A percentile compares a stretch with the other conserved stretches of the same genome.
Evolutionary conservation across 1,140 invertebrate species (phyloP).

Genomic region (Ephestia elutella): DNA sequence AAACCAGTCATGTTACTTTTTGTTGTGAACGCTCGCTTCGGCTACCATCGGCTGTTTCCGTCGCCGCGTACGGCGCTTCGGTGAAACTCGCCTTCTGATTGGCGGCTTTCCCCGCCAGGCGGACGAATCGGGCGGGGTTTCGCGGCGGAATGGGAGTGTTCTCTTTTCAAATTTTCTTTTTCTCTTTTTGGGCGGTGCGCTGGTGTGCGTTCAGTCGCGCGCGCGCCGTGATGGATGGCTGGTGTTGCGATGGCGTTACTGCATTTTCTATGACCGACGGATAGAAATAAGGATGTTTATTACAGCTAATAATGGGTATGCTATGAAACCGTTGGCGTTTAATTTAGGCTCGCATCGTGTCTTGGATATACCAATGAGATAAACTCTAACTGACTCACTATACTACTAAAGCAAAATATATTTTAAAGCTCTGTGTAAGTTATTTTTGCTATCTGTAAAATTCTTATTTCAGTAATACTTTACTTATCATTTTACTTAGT

Average conservation of each 20-base stretch:
- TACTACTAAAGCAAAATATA: no score
- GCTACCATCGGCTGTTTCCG: conserved; percentile 45
- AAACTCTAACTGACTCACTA: no score
- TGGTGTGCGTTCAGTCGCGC: conserved; percentile 59
- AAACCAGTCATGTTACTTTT: conserved; percentile 69
- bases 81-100: conserved; percentile 25
- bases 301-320: not conserved
- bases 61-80: conserved; percentile 28
- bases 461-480: no score
- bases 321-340: not conserved
- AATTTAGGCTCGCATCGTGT: not conserved
- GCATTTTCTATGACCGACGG: not conserved
- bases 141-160: conserved; percentile 52
- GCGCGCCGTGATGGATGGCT: conserved; percentile 55
- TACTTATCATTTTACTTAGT: no score
- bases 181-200: conserved; percentile 65
- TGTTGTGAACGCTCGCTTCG: conserved; percentile 61
- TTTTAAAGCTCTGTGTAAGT: no score
- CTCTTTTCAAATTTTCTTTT: conserved; percentile 68
- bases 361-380: no score
- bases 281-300: not conserved
- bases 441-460: no score
- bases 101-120: conserved; percentile 32
- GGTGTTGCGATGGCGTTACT: not conserved
- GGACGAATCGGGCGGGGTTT: conserved; percentile 40